These are phyloP conservation scores for Epinotia brunnichana DNA, from an alignment of 2,888 invertebrate species.

Conservation along the genomic window DNA sequence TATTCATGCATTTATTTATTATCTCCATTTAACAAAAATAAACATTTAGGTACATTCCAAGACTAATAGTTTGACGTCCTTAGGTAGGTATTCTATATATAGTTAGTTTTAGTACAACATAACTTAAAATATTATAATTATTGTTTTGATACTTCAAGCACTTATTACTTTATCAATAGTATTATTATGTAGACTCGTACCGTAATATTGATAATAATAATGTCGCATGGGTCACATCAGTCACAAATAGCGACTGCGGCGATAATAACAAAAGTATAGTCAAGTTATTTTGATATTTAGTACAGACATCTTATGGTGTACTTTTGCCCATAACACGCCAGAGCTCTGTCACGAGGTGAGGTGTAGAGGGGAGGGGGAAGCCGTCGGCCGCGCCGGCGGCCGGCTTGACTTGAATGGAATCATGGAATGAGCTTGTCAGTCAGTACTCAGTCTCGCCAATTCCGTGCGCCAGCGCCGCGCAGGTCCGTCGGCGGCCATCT, in stretches of 20 bases:
- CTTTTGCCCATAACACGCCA: background rate
- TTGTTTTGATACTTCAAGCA: too few species aligned
- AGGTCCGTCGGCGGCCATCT: background rate
- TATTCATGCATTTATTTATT: too few species aligned
- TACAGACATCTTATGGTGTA: background rate
- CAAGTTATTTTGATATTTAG: background rate
- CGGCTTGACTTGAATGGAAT: background rate
- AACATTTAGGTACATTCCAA: too few species aligned
- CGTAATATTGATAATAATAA: background rate
- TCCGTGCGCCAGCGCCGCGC: slow-evolving; percentile 20
- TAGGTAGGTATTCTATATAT: too few species aligned
- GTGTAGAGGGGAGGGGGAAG: slow-evolving; percentile 9
- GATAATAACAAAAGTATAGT: background rate
- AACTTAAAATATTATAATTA: too few species aligned
- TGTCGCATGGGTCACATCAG: slow-evolving; percentile 7
- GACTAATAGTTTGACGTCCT: too few species aligned
- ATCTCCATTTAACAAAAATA: too few species aligned
- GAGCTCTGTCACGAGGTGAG: background rate
- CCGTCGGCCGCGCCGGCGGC: background rate
- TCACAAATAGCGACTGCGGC: background rate
- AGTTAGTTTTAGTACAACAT: too few species aligned
- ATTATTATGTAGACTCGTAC: background rate
- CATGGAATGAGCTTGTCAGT: slow-evolving; percentile 1
- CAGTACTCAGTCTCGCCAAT: background rate
- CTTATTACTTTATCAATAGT: background rate